Evolutionary conservation across 2,888 invertebrate genomes (phyloP).

Genomic region (Agrochola litura): DNA sequence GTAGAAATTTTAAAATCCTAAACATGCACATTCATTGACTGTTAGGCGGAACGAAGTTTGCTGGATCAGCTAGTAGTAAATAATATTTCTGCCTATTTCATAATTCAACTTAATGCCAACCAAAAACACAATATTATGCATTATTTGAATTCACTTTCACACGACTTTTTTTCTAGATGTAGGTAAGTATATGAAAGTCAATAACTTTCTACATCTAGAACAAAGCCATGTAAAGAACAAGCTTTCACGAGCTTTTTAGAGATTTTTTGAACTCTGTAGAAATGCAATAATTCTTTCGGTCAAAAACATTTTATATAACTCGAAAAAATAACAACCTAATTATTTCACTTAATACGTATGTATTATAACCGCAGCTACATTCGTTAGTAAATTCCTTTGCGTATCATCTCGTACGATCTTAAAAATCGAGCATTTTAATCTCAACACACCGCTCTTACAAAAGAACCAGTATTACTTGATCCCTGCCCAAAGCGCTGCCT

Average conservation of each 20-base stretch:
- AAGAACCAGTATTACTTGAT: slow-evolving; percentile 13
- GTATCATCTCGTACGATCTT: slow-evolving; percentile 63
- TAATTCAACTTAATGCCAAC: neutral
- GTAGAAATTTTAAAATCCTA: too few relatives aligned
- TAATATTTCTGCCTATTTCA: too few relatives aligned
- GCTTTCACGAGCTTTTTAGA: slow-evolving; percentile 10
- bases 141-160: too few relatives aligned
- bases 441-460: slow-evolving; percentile 51
- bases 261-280: slow-evolving; percentile 1
- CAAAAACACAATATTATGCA: too few relatives aligned
- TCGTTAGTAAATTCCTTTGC: slow-evolving; percentile 66
- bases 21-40: too few relatives aligned
- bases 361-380: slow-evolving; percentile 61
- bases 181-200: too few relatives aligned
- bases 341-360: slow-evolving; percentile 62
- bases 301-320: slow-evolving; percentile 40
- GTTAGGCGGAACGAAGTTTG: too few relatives aligned
- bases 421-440: slow-evolving; percentile 64
- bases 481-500: slow-evolving; percentile 19
- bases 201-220: neutral
- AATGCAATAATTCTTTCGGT: slow-evolving; percentile 21
- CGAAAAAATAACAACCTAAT: slow-evolving; percentile 55
- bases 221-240: neutral
- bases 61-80: too few relatives aligned
- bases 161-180: too few relatives aligned